These are phyloP conservation scores for Syncerus caffer DNA, from an alignment of 2,797 vertebrate genomes.

Conservation along the genomic window DNA sequence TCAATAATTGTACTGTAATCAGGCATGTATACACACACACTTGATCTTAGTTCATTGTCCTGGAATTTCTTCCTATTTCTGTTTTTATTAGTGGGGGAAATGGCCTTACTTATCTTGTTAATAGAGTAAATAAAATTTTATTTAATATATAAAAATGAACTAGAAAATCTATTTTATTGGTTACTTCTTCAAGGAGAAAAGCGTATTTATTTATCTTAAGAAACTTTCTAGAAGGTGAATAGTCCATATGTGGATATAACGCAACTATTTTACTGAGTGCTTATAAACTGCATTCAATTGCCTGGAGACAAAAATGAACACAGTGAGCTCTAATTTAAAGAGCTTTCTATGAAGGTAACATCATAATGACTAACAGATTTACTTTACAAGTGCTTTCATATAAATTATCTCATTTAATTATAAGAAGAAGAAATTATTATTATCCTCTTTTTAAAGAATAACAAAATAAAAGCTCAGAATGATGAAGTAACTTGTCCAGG, in stretches of 20 bases:
- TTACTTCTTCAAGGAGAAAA: conserved; percentile 11
- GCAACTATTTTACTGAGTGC: background rate
- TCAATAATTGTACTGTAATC: background rate
- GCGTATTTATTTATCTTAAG: background rate
- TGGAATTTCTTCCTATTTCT: background rate
- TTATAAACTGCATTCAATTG: background rate
- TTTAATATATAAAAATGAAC: conserved; percentile 10
- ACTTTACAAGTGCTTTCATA: background rate
- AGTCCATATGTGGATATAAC: background rate
- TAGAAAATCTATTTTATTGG: background rate
- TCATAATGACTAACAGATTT: background rate
- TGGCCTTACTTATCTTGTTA: background rate
- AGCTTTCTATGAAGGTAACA: background rate
- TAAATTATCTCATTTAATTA: conserved; percentile 12
- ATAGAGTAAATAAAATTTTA: background rate
- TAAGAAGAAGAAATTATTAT: background rate
- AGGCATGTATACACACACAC: background rate
- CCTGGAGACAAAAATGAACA: background rate
- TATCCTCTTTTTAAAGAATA: background rate
- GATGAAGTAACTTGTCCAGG: background rate
- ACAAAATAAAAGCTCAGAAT: background rate
- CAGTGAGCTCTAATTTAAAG: background rate
- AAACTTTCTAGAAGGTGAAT: background rate
- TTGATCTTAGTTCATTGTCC: background rate
- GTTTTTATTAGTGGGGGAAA: background rate